Conservation (phyloP, 1,140 invertebrate genomes). For the Phortica variegata region DNA sequence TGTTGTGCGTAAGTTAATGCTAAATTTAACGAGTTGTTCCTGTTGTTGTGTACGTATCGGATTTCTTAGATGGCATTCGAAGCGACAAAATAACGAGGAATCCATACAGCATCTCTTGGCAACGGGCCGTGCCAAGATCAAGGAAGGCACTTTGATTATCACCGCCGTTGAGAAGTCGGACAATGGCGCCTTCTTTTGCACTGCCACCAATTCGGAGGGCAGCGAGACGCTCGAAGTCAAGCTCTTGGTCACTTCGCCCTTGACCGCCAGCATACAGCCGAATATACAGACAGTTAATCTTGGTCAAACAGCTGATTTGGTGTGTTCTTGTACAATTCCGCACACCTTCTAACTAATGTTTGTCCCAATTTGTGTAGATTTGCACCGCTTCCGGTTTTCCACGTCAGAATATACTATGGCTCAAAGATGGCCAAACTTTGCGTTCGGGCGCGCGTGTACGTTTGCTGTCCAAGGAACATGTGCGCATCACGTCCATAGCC, state of each 20-base stretch:
- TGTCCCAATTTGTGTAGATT: conserved; percentile 45
- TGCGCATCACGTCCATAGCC: conserved; percentile 67
- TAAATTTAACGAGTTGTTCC: too few species aligned
- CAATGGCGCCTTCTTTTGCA: conserved; percentile 60
- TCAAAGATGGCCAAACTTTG: conserved; percentile 70
- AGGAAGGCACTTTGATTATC: conserved; percentile 61
- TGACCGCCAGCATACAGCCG: conserved; percentile 60
- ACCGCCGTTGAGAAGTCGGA: conserved; percentile 60
- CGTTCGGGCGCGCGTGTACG: conserved; percentile 61
- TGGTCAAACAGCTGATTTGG: conserved; percentile 61
- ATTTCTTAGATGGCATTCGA: conserved; percentile 59
- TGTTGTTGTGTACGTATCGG: too few species aligned
- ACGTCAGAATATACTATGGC: conserved; percentile 71
- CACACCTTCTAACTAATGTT: too few species aligned
- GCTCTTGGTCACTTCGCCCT: conserved; percentile 58
- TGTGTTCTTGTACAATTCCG: too few species aligned
- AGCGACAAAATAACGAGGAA: conserved; percentile 58
- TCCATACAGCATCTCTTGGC: conserved; percentile 58
- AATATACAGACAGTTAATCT: conserved; percentile 61
- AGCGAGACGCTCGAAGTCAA: conserved; percentile 61
- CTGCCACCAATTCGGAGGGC: conserved; percentile 61
- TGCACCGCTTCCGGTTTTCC: conserved; percentile 77
- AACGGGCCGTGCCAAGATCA: conserved; percentile 58
- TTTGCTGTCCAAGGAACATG: conserved; percentile 59
- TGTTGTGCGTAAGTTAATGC: too few species aligned